A percentile compares a stretch with the other conserved stretches of the same genome.
These are phyloP conservation scores for Labroides dimidiatus DNA, from an alignment of 2,797 vertebrate genomes.

Conservation along the genomic window DNA sequence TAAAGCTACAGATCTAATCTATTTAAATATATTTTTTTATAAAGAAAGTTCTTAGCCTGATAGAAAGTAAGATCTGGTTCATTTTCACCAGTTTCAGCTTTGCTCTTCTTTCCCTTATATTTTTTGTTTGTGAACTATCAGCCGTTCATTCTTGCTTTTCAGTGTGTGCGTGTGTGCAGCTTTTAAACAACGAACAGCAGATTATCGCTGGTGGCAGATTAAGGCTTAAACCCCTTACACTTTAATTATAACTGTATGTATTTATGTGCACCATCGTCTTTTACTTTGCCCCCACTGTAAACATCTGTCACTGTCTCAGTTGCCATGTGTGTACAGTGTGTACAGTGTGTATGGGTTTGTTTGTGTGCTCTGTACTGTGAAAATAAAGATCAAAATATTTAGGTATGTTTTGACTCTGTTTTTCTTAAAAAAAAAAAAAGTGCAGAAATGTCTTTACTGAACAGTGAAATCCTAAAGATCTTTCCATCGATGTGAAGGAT, in stretches of 20 bases:
- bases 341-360: constrained; percentile 5
- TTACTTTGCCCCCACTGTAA: constrained; percentile 38
- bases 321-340: constrained; percentile 13
- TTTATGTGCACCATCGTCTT: constrained; percentile 83
- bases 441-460: no score
- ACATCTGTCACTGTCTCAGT: constrained; percentile 74
- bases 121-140: not conserved
- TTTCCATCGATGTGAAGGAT: not conserved
- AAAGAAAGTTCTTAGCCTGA: no score
- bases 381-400: not conserved
- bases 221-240: constrained; percentile 92
- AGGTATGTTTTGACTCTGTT: not conserved
- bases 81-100: not conserved
- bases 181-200: constrained; percentile 66
- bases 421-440: no score
- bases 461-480: no score
- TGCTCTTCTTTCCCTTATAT: not conserved
- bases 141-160: constrained; percentile 11
- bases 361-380: constrained; percentile 5
- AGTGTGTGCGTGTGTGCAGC: constrained; percentile 2
- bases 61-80: no score
- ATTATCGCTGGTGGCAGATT: constrained; percentile 92
- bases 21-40: not conserved
- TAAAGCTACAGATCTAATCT: not conserved
- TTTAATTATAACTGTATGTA: constrained; percentile 97